Conservation (phyloP, 2,113 vertebrate species). For the Ornithorhynchus anatinus region DNA sequence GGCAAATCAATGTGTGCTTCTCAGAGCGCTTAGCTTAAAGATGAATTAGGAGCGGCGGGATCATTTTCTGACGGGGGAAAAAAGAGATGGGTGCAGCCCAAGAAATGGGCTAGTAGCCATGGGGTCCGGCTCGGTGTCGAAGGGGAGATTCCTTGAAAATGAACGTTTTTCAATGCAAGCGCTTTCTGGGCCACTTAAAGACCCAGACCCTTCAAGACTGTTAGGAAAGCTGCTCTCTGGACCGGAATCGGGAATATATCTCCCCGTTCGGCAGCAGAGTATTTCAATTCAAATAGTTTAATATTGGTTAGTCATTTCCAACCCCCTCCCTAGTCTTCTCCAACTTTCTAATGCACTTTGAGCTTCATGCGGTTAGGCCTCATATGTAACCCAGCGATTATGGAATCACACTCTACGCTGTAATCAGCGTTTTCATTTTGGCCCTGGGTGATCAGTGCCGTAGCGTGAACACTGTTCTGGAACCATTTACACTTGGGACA, state of each 20-base stretch:
- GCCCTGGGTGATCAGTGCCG: background rate
- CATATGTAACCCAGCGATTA: no score
- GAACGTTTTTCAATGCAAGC: background rate
- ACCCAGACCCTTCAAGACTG: no score
- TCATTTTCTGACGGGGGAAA: background rate
- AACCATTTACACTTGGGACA: background rate
- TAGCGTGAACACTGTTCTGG: background rate
- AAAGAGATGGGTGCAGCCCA: background rate
- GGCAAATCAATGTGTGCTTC: background rate
- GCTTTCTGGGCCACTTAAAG: no score
- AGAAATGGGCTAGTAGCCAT: background rate
- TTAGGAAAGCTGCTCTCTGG: no score
- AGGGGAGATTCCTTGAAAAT: background rate
- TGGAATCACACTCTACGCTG: background rate
- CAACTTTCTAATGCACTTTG: no score
- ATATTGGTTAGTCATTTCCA: background rate
- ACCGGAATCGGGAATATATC: background rate
- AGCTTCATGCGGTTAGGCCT: background rate
- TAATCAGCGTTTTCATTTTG: background rate
- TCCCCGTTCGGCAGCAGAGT: background rate
- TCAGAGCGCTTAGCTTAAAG: background rate
- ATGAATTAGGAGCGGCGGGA: background rate
- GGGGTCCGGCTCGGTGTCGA: background rate
- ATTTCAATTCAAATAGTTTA: background rate
- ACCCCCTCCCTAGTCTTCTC: background rate